These are phyloP conservation scores for Tetropium fuscum DNA, from an alignment of 2,888 invertebrate genomes.

Conservation along the genomic window DNA sequence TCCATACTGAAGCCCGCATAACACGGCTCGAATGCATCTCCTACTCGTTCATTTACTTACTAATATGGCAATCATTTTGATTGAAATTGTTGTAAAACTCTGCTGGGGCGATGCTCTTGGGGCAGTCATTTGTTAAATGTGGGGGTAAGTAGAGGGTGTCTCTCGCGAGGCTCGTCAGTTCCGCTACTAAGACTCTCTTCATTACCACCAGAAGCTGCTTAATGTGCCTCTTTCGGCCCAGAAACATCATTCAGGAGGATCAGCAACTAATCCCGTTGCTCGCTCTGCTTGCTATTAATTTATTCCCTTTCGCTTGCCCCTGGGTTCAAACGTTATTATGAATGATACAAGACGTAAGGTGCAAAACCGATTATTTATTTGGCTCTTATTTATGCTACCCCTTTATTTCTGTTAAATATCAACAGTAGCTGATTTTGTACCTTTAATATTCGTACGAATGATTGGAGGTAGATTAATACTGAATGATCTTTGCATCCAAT, in stretches of 20 bases:
- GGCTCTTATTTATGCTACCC: not conserved
- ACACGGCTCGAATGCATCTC: constrained; percentile 35
- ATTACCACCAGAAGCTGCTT: constrained; percentile 34
- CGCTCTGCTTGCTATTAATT: constrained; percentile 19
- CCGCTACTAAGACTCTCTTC: constrained; percentile 24
- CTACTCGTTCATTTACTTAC: constrained; percentile 44
- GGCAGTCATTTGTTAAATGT: constrained; percentile 60
- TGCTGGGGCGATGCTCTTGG: constrained; percentile 50
- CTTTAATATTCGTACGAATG: too few relatives aligned
- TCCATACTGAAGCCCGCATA: constrained; percentile 26
- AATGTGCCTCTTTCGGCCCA: constrained; percentile 32
- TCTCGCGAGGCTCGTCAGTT: constrained; percentile 44
- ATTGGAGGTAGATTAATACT: too few relatives aligned
- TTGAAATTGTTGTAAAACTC: constrained; percentile 63
- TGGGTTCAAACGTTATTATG: not conserved
- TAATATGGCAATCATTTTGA: constrained; percentile 62
- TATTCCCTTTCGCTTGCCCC: constrained; percentile 7
- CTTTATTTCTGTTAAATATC: too few relatives aligned
- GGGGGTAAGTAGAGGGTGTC: constrained; percentile 53
- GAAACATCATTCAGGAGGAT: constrained; percentile 33
- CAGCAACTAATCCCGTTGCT: constrained; percentile 17
- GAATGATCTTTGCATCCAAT: too few relatives aligned
- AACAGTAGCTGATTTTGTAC: too few relatives aligned
- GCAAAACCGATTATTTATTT: constrained; percentile 1
- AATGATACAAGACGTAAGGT: not conserved